These are phyloP conservation scores for Esox lucius DNA, from an alignment of 2,797 vertebrate species.

Conservation along the genomic window DNA sequence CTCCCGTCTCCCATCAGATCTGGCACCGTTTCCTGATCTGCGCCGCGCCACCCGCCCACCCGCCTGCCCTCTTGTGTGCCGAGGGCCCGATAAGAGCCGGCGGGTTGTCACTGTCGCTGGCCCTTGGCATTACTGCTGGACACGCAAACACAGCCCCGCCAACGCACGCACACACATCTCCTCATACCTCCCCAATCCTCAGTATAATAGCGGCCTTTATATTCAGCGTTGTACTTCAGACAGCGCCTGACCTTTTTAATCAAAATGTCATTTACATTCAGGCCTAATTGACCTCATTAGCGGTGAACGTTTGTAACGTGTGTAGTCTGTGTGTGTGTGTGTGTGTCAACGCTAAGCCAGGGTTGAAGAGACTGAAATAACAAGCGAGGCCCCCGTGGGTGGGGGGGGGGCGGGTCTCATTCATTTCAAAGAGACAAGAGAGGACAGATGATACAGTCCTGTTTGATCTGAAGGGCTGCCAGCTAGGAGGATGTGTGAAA, in stretches of 20 bases:
- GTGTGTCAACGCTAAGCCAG: conserved; percentile 12
- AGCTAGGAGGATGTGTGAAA: conserved; percentile 25
- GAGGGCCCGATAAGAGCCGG: background rate
- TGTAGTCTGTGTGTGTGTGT: conserved; percentile 26
- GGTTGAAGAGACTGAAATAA: conserved; percentile 39
- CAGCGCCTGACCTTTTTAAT: conserved; percentile 51
- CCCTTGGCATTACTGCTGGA: background rate
- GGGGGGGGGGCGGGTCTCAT: too few relatives aligned
- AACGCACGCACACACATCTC: conserved; percentile 3
- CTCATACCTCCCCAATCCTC: conserved; percentile 21
- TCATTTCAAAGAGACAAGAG: conserved; percentile 15
- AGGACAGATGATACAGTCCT: conserved; percentile 16
- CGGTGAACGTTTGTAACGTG: conserved; percentile 23
- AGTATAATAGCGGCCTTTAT: too few relatives aligned
- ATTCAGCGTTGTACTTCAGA: background rate
- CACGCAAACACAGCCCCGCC: conserved; percentile 1
- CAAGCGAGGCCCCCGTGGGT: background rate
- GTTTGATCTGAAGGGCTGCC: conserved; percentile 22
- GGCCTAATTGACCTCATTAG: conserved; percentile 60
- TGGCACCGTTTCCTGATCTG: background rate
- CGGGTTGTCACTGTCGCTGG: background rate
- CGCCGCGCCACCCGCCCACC: background rate
- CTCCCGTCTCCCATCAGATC: conserved; percentile 6
- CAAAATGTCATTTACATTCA: conserved; percentile 45
- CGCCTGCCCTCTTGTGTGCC: background rate